Evolutionary conservation across 2,113 vertebrate genomes (phyloP), one percentile per base, ranked within the genome.

Genomic region (Hypocryptadius cinnamomeus): DNA sequence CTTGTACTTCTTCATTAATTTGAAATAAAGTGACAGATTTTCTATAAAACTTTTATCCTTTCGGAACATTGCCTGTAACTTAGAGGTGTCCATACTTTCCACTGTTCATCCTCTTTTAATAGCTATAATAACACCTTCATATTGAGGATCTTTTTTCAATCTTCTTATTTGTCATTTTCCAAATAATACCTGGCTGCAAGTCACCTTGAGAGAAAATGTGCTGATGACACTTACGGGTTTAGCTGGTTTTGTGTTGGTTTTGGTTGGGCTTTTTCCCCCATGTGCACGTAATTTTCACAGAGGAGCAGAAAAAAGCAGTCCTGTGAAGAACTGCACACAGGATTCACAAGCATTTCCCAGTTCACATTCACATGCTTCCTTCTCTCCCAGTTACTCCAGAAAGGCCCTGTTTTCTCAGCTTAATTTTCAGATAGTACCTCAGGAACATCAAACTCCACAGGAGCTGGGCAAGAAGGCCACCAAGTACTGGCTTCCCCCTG

Each of bases 71-170:
- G 28, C 5, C 44, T 63, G 9, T n/a, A 35, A 56, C 14, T 70
- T 63, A 61, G 13, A 78, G 9, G 13, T 25, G 8, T 77, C 25
- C 50, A 11, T 24, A 47, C 37, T 48, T 81, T 13, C 44, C 17
- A 25, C 6, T 20, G 10, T 44, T 64, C 30, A 74, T 12, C 27
- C 25, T 70, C 66, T 74, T 57, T 45, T 37, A 70, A 57, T n/a
- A 85, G 28, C 11, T 54, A 37, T n/a, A 78, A 28, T 35, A 80
- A 59, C 33, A 59, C 13, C 66, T 77, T 5, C 25, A n/a, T 56
- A 59, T 3, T 45, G 13, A 57, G 39, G 4, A 4, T 1, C 0
- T 7, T 25, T 56, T 63, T 35, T 11, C 0, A 20, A 59, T 61
- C 9, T 42, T 84, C 15, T 44, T 45, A 31, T 48, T 56, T 65